Base-by-base conservation (phyloP, 1,140 invertebrate genomes). In the Xylocopa sonorina region DNA sequence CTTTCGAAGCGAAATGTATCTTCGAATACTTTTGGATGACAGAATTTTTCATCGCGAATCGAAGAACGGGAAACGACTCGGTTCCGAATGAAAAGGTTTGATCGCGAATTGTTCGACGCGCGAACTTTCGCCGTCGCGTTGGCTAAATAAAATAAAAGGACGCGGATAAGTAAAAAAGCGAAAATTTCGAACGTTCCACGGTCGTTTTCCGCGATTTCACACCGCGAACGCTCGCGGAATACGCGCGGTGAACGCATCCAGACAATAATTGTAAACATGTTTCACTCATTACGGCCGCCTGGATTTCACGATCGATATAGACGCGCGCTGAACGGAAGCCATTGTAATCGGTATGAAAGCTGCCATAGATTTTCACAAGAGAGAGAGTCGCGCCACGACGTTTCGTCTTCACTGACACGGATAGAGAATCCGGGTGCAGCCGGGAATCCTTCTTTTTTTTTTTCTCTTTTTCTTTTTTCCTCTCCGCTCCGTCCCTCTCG, bases 311-410 rank as follows among this genome's bases (percentile, higher is more conserved):
- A 83, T 83, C 58, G 77, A 79, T 83, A 75, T 63, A 78, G 57
- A 46, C 64, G 34, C 64, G 34, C 81, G 55, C 46, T 46, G 57
- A 83, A 75, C 82, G 82, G 81, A 81, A 83, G 64, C 71, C 77
- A 83, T 76, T 84, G 82, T 84, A 83, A 84, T 83, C 77, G 81
- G 82, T 71, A 84, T 83, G 82, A 84, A 84, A 84, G 82, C 71
- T 83, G 82, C 69, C 76, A 55, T 84, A 79, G 82, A 84, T 84
- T 84, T 84, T 84, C 82, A 83, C 82, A 80, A 80, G 81, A 84
- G 81, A 84, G 82, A 84, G 81, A 78, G 82, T 72, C 53, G 80
- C 46, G 55, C 51, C 43, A 57, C 82, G 69, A 80, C 62, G 76
- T 84, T 80, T 83, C 82, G 77, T 84, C 69, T 80, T 83, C 77